These are phyloP conservation scores for Nasonia vitripennis DNA, from an alignment of 1,140 invertebrate species.

Conservation along the genomic window DNA sequence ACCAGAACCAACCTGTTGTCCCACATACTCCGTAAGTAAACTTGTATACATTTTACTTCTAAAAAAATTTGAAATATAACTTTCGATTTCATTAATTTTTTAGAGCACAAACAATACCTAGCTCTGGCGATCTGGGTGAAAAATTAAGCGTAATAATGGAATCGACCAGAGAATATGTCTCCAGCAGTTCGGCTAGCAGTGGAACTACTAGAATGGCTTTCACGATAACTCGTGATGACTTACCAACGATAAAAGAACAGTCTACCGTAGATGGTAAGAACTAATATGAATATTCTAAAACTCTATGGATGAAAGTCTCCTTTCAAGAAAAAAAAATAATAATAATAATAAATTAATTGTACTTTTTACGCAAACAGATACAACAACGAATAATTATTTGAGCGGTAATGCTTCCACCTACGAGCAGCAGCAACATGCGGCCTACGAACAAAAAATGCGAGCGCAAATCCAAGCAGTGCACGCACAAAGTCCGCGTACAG, in stretches of 20 bases:
- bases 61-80: not conserved
- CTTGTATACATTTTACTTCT: not conserved
- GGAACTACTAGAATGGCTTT: slow-evolving; percentile 64
- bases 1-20: slow-evolving; percentile 36
- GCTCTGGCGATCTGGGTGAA: slow-evolving; percentile 58
- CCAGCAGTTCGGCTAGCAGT: slow-evolving; percentile 64
- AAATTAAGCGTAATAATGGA: slow-evolving; percentile 71
- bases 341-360: not conserved
- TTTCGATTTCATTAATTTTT: slow-evolving; percentile 12
- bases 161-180: slow-evolving; percentile 68
- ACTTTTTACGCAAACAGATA: slow-evolving; percentile 1
- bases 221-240: slow-evolving; percentile 64
- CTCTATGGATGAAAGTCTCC: not conserved
- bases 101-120: slow-evolving; percentile 53
- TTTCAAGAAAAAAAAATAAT: not conserved
- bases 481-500: slow-evolving; percentile 72
- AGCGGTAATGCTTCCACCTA: not conserved
- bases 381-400: slow-evolving; percentile 22
- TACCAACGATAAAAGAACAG: slow-evolving; percentile 64
- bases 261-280: slow-evolving; percentile 45
- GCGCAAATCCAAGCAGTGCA: slow-evolving; percentile 71
- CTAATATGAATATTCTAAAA: not conserved
- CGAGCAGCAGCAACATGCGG: slow-evolving; percentile 44
- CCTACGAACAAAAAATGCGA: slow-evolving; percentile 69
- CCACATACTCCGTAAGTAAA: slow-evolving; percentile 31